Percentiles rank a stretch among this genome's conserved stretches.
phyloP scores from a whole-genome alignment of 2,113 vertebrate species.

The Syngnathoides biaculeatus region DNA sequence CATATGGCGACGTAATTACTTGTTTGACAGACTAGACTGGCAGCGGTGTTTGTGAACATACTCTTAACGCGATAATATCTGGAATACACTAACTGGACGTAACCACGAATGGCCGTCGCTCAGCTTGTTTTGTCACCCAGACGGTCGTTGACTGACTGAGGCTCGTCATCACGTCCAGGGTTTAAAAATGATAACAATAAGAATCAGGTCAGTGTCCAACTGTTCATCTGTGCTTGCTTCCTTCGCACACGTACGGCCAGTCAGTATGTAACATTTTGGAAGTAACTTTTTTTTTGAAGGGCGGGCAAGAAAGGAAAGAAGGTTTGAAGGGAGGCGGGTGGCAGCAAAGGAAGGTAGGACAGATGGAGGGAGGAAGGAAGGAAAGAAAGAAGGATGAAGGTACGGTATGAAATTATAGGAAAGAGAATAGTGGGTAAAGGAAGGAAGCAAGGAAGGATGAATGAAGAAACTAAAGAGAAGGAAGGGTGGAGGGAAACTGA shows the following conservation, averaged over 20 bases:
- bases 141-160: background rate
- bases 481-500: too few relatives aligned
- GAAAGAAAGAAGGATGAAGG: too few relatives aligned
- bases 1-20: slow-evolving; percentile 22
- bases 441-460: background rate
- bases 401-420: too few relatives aligned
- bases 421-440: too few relatives aligned
- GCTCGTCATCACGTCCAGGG: background rate
- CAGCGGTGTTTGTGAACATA: background rate
- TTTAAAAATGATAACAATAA: too few relatives aligned
- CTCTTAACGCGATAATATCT: background rate
- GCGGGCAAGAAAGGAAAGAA: too few relatives aligned
- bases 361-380: background rate
- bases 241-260: background rate
- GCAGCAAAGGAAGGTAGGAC: background rate
- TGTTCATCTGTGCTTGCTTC: background rate
- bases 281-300: too few relatives aligned
- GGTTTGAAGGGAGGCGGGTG: background rate
- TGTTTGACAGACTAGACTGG: background rate
- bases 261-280: background rate
- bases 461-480: background rate
- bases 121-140: background rate
- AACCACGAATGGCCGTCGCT: background rate
- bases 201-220: background rate
- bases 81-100: too few relatives aligned